These are phyloP conservation scores for Trogon melanurus DNA, from an alignment of 2,113 vertebrate species.

Conservation along the genomic window DNA sequence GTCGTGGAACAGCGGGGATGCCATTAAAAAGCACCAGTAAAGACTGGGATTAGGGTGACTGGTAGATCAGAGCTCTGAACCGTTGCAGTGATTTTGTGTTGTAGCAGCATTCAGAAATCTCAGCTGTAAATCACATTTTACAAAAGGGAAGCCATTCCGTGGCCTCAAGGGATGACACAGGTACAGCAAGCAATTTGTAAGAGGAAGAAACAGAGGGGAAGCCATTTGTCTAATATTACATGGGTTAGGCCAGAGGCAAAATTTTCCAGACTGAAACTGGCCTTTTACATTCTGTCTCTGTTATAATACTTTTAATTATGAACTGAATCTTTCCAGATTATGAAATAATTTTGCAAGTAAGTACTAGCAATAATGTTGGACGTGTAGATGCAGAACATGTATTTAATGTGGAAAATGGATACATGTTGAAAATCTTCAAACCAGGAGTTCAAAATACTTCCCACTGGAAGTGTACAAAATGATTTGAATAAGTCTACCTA, in stretches of 20 bases:
- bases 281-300: background rate
- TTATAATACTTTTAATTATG: background rate
- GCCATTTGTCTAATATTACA: background rate
- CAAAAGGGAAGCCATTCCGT: conserved; percentile 9
- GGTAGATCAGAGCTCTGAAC: conserved; percentile 22
- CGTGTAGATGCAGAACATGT: background rate
- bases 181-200: conserved; percentile 46
- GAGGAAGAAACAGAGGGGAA: background rate
- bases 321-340: background rate
- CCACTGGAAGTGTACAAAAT: background rate
- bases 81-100: background rate
- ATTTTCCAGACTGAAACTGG: background rate
- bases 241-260: background rate
- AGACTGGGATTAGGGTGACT: conserved; percentile 14
- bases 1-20: conserved; percentile 24
- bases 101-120: conserved; percentile 26
- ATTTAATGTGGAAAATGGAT: background rate
- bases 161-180: conserved; percentile 38
- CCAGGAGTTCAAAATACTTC: background rate
- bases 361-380: background rate
- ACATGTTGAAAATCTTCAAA: background rate
- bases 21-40: conserved; percentile 16
- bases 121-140: conserved; percentile 52
- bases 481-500: background rate
- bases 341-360: background rate